These are phyloP conservation scores for Leptura quadrifasciata DNA, from an alignment of 2,888 invertebrate species.

Conservation along the genomic window DNA sequence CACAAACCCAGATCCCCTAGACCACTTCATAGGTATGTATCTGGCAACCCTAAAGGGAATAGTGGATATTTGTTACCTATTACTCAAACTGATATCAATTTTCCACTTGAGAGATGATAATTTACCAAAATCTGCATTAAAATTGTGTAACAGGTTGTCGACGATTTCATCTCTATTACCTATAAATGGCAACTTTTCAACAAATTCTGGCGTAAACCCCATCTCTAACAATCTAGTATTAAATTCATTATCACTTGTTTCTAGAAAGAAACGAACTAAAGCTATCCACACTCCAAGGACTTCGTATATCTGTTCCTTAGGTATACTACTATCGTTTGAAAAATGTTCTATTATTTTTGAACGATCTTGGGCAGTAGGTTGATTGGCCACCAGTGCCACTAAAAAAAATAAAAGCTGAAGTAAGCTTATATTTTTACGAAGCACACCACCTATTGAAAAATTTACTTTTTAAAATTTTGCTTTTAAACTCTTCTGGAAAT, in stretches of 20 bases:
- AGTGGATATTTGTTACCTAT: constrained; percentile 60
- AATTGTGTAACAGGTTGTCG: constrained; percentile 56
- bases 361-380: constrained; percentile 58
- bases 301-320: constrained; percentile 59
- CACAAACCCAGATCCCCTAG: no score
- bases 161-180: constrained; percentile 60
- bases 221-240: constrained; percentile 58
- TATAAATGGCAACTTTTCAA: constrained; percentile 64
- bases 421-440: constrained; percentile 16
- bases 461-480: constrained; percentile 62
- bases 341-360: constrained; percentile 60
- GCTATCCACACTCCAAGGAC: constrained; percentile 61
- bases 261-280: constrained; percentile 60
- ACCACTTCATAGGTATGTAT: no score
- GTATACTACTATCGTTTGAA: constrained; percentile 57
- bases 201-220: constrained; percentile 65
- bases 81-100: constrained; percentile 69
- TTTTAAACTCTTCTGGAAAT: constrained; percentile 58
- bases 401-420: constrained; percentile 47
- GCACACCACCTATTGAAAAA: constrained; percentile 28
- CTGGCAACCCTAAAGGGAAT: not conserved
- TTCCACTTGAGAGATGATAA: constrained; percentile 64
- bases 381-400: constrained; percentile 62
- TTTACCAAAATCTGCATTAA: constrained; percentile 54
- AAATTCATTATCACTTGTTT: constrained; percentile 64